Conservation (phyloP, 2,797 vertebrate genomes). For the Trichosurus vulpecula region DNA sequence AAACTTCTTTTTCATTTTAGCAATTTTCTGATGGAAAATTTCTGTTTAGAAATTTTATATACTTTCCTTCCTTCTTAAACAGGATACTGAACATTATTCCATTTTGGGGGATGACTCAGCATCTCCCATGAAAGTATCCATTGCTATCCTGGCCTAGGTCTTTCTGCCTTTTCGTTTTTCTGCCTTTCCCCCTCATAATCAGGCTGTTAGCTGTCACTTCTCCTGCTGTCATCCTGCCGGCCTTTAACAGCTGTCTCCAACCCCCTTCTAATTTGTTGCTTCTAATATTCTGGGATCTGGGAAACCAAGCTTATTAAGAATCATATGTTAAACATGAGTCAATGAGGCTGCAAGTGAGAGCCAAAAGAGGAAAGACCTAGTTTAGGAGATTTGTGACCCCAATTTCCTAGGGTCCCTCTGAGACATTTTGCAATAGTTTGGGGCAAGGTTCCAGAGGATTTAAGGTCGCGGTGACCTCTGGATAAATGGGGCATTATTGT, state of each 20-base stretch:
- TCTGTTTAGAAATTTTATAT: slow-evolving; percentile 15
- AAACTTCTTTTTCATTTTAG: not conserved
- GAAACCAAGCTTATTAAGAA: slow-evolving; percentile 4
- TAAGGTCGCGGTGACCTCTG: slow-evolving; percentile 18
- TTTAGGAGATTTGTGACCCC: not conserved
- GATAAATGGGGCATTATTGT: not conserved
- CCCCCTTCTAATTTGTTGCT: slow-evolving; percentile 42
- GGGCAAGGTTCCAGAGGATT: slow-evolving; percentile 11
- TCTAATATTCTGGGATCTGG: not conserved
- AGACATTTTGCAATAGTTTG: slow-evolving; percentile 37
- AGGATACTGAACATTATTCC: not conserved
- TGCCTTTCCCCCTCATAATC: not conserved
- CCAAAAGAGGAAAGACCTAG: not conserved
- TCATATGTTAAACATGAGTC: slow-evolving; percentile 43
- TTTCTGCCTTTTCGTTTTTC: not conserved
- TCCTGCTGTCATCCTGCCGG: not conserved
- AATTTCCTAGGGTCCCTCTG: slow-evolving; percentile 19
- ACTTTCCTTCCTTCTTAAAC: slow-evolving; percentile 1
- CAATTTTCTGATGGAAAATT: slow-evolving; percentile 12
- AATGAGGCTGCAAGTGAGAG: slow-evolving; percentile 21
- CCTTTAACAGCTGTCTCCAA: not conserved
- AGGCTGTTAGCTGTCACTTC: not conserved
- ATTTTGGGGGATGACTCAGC: not conserved
- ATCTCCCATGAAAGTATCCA: no score
- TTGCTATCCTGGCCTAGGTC: not conserved